Base-by-base conservation (phyloP, 2,113 vertebrate genomes). In the Etheostoma cragini region DNA sequence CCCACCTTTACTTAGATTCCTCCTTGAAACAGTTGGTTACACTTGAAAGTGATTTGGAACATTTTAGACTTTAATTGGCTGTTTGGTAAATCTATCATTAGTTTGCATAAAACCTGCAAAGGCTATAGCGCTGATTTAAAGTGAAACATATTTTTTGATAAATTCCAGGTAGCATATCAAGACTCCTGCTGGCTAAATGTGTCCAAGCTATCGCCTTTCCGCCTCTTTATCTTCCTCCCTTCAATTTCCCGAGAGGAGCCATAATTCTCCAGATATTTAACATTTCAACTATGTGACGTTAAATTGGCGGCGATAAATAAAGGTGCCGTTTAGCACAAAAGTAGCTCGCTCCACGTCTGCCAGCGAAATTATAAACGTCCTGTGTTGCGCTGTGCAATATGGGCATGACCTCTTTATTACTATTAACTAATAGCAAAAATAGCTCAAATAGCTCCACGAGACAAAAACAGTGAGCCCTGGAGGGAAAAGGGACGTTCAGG, bases 1-100 rank as follows among this genome's bases (percentile, higher is more conserved):
- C 73, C 94, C 91, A 95, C 94, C 94, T 95, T 95, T 93, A 94
- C 88, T 86, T 8, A 60, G 87, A 92, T 92, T 92, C 93, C 92
- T 91, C 90, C 91, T 94, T 90, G 92, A 93, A 94, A 93, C 92
- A 93, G 89, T 95, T 93, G 93, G 93, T 92, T 93, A 92, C 93
- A 90, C 91, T 94, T 90, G 83, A 94, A 90, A 94, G 91, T 94
- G 89, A 95, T 93, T 94, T 88, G 89, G 89, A 93, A 93, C 92
- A 81, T 95, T 94, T 93, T 92, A 90, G 87, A 90, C 88, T 92
- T 92, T 92, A 94, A 95, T 95, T 95, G 93, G 91, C 90, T 91
- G 91, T 92, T 92, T 92, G 92, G 92, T 92, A 92, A 92, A 94
- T 94, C 90, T 87, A 91, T 94, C 87, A 87, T 91, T 69, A 89